phyloP scores from a whole-genome alignment of 2,797 vertebrate genomes.

The Siniperca scherzeri region DNA sequence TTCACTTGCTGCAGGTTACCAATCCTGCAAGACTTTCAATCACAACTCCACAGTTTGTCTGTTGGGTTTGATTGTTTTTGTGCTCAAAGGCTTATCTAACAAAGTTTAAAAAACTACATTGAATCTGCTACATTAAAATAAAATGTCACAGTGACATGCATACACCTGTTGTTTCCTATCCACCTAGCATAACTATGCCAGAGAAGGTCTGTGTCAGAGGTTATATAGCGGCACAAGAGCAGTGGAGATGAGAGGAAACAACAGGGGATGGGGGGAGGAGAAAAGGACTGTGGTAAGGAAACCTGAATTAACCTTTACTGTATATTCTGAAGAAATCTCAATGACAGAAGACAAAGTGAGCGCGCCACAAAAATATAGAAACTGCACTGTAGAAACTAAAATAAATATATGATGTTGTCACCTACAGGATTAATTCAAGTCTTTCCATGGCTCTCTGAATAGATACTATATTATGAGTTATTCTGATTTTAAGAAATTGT shows the following conservation, averaged over 20 bases:
- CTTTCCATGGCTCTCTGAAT: neutral
- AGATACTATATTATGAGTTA: neutral
- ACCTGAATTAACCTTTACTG: neutral
- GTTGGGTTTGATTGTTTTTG: neutral
- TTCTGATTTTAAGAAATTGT: neutral
- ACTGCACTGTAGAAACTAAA: neutral
- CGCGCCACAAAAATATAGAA: too few relatives aligned
- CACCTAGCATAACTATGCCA: neutral
- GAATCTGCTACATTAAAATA: neutral
- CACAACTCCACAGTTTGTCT: neutral
- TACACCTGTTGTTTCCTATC: constrained; percentile 35
- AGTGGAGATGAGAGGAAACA: constrained; percentile 4
- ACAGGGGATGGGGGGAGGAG: too few relatives aligned
- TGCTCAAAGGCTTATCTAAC: neutral
- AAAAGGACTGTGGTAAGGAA: too few relatives aligned
- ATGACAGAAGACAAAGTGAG: too few relatives aligned
- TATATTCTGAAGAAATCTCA: too few relatives aligned
- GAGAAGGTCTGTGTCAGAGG: constrained; percentile 43
- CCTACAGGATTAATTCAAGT: neutral
- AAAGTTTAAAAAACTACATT: neutral
- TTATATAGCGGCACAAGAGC: constrained; percentile 74
- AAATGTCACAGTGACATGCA: neutral
- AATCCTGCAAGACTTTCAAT: constrained; percentile 14
- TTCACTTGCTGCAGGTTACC: constrained; percentile 31
- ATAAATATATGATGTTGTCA: neutral